phyloP scores from a whole-genome alignment of 2,797 vertebrate species.

The Gymnopithys bicolor region DNA sequence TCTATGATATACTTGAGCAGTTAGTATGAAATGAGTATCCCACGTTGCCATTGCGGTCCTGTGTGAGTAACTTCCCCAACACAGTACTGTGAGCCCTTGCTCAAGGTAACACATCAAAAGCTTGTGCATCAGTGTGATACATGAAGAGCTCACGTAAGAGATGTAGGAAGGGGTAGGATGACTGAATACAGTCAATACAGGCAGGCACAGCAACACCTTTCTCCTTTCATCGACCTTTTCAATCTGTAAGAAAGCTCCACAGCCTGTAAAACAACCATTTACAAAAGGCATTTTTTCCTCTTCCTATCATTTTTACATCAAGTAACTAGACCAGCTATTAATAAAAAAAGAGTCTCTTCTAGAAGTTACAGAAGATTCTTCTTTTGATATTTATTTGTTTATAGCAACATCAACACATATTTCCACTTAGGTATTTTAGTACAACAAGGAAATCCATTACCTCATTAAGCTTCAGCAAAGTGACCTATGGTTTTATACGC shows the following conservation, averaged over 20 bases:
- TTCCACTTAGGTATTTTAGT: slow-evolving; percentile 37
- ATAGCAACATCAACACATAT: slow-evolving; percentile 16
- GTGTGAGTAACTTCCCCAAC: not conserved
- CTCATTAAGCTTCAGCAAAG: slow-evolving; percentile 19
- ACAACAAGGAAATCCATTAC: slow-evolving; percentile 43
- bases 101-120: not conserved
- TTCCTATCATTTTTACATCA: not conserved
- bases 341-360: not conserved
- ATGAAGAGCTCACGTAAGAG: accelerated
- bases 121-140: accelerated
- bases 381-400: slow-evolving; percentile 54
- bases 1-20: not conserved
- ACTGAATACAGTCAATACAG: not conserved
- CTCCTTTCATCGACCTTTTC: not conserved
- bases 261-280: not conserved
- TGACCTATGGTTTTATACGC: slow-evolving; percentile 8
- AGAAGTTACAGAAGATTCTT: slow-evolving; percentile 11
- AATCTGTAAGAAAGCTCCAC: not conserved
- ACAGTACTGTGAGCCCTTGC: not conserved
- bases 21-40: not conserved
- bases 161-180: not conserved
- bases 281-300: not conserved
- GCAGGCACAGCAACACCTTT: not conserved
- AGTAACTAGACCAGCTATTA: not conserved
- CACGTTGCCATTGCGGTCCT: not conserved